Conservation (phyloP, 35 echinoderm and acorn worm genomes). For the Apostichopus californicus region DNA sequence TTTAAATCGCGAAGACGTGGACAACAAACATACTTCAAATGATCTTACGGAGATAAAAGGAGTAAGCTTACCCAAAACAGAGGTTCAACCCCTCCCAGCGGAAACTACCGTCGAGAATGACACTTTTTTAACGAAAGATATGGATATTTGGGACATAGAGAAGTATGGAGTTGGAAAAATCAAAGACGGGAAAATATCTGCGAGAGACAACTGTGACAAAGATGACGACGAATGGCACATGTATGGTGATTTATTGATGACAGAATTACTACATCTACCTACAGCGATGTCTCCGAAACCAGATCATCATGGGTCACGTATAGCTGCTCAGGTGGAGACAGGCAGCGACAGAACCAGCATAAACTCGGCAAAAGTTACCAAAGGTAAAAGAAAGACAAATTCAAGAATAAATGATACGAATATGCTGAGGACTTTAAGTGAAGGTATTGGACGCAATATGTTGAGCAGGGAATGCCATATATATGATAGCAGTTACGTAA, state of each 20-base stretch:
- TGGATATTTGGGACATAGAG: too few relatives aligned
- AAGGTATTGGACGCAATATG: neutral
- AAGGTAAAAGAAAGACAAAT: neutral
- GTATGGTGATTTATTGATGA: neutral
- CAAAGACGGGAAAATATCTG: too few relatives aligned
- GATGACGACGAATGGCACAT: neutral
- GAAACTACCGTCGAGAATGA: too few relatives aligned
- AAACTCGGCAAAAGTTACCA: neutral
- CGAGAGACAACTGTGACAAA: neutral
- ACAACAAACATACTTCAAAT: neutral
- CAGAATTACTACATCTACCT: neutral
- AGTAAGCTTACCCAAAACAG: too few relatives aligned
- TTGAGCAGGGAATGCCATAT: neutral
- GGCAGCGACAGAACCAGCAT: neutral
- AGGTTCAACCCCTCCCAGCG: too few relatives aligned
- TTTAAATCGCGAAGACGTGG: neutral
- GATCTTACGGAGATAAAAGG: neutral
- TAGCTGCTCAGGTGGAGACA: neutral
- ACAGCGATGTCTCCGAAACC: neutral
- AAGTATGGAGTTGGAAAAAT: too few relatives aligned
- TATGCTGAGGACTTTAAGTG: neutral
- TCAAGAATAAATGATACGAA: neutral
- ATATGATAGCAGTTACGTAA: neutral
- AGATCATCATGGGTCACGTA: neutral
- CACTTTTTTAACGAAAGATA: too few relatives aligned